phyloP scores from a whole-genome alignment of 2,888 invertebrate species.

The Erpobdella octoculata region DNA sequence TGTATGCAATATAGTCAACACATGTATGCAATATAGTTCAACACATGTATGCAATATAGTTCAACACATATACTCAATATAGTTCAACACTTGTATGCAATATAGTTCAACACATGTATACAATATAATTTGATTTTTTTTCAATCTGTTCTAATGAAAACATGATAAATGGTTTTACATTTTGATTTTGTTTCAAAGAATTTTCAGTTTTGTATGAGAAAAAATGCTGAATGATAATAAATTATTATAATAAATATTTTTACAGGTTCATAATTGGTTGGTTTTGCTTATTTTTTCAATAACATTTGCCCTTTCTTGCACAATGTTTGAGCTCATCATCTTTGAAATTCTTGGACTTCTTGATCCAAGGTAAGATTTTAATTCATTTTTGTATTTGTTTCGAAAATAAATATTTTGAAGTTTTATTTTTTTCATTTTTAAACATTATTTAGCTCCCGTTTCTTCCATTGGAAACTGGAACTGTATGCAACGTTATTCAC shows the following conservation, averaged over 20 bases:
- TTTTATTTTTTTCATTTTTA: background rate
- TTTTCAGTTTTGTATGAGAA: background rate
- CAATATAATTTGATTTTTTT: no score
- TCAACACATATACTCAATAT: no score
- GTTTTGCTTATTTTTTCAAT: conserved; percentile 91
- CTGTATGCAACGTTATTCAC: conserved; percentile 82
- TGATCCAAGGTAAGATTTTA: conserved; percentile 68
- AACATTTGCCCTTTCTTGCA: conserved; percentile 90
- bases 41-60: no score
- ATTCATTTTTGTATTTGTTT: background rate
- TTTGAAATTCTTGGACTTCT: conserved; percentile 93
- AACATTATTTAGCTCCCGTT: conserved; percentile 64
- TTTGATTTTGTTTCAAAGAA: background rate
- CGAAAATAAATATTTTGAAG: background rate
- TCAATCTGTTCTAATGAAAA: no score
- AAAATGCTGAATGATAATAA: background rate
- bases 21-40: no score
- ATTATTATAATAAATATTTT: background rate
- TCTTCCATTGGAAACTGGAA: conserved; percentile 88
- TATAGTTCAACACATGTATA: no score
- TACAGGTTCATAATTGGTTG: conserved; percentile 73
- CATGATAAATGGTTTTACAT: no score
- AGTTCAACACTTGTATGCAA: no score
- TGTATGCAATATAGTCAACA: no score
- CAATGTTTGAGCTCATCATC: conserved; percentile 97